phyloP scores from a whole-genome alignment of 2,888 invertebrate genomes.

The Holacanthella duospinosa region DNA sequence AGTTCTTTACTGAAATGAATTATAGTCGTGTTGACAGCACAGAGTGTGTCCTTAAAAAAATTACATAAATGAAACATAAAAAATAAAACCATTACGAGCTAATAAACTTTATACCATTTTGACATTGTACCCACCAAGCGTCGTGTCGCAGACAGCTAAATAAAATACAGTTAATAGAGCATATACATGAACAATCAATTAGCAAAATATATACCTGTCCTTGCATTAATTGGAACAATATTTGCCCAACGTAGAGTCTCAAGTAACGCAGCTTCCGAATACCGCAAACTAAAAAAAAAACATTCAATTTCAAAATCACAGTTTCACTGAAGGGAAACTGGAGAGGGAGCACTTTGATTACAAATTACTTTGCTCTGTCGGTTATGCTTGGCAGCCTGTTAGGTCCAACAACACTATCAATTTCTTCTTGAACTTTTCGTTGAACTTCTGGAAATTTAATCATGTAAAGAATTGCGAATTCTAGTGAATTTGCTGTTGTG shows the following conservation, averaged over 20 bases:
- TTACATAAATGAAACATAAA: no score
- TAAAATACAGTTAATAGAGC: neutral
- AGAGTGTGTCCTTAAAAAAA: neutral
- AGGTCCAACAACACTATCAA: neutral
- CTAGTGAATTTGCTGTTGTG: neutral
- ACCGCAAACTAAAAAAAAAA: neutral
- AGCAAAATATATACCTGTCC: neutral
- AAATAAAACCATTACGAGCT: no score
- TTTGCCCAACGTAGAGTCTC: neutral
- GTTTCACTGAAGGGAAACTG: neutral
- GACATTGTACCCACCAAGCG: neutral
- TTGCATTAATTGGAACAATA: neutral
- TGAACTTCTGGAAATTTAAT: neutral
- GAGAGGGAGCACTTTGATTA: neutral
- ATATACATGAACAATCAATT: neutral
- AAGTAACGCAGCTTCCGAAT: neutral
- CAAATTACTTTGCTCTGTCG: neutral
- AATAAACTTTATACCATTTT: neutral
- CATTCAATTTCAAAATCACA: no score
- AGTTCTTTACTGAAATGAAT: neutral
- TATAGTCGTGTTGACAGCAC: neutral
- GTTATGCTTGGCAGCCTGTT: neutral
- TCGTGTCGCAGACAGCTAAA: neutral
- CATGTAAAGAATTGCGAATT: conserved; percentile 1
- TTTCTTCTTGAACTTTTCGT: conserved; percentile 3